Base-by-base conservation (phyloP, 1,140 invertebrate species). In the Linepithema humile region DNA sequence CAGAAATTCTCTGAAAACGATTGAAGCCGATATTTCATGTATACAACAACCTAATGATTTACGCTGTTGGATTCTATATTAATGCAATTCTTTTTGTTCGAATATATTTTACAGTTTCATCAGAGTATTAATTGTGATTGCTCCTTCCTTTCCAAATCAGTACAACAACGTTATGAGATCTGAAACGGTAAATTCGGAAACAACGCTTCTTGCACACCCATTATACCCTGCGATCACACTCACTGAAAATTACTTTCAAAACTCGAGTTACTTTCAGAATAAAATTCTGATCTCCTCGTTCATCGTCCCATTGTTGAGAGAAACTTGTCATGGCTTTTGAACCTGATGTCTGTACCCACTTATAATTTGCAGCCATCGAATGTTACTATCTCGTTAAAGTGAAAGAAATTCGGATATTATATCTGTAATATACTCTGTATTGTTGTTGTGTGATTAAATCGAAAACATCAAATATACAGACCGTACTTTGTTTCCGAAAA, bases 391-490 rank as follows among this genome's bases (percentile, higher is more conserved):
- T 74, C 57, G 78, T 82, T 82, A 82, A 82, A 72, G 23, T 60
- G 78, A 62, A 62, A 83, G 40, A 92, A 90, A 91, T 90, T 92
- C 90, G 90, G 82, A 93, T 77, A 65, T 91, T 92, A 93, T 92
- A 93, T 92, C 91, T 94, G 91, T 94, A 94, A 94, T 88, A 93
- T 94, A 94, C 84, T 92, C 92, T 94, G 93, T 94, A 94, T 94
- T 94, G 92, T 93, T 94, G 93, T 94, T 94, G 93, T 94, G 93
- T 94, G 93, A 94, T 94, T 94, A 93, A 93, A 94, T 92, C 90
- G 86, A 91, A 92, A 93, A 82, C n/a, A 40, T 73, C 23, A 82
- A n/a, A 38, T 12, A 35, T 50, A 32, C 15, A 73, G 9, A 10
- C 0, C 20, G 29, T 7, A n/a, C 38, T 45, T 55, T 80, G 6